phyloP scores from a whole-genome alignment of 1,140 invertebrate genomes.

The Nymphalis io region DNA sequence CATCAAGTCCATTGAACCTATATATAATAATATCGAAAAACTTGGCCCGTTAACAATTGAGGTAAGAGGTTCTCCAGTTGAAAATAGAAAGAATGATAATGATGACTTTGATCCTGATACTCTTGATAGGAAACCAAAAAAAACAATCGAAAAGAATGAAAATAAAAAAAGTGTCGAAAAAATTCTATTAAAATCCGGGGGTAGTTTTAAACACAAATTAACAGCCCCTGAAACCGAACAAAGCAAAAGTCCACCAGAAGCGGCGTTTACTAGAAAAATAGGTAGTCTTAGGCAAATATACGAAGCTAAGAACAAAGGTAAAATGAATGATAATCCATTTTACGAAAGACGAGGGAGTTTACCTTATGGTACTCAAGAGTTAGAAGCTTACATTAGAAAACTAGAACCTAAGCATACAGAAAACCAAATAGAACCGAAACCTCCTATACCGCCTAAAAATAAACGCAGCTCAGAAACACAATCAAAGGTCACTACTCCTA shows the following conservation, averaged over 20 bases:
- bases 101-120: slow-evolving; percentile 92
- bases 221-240: slow-evolving; percentile 44
- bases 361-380: slow-evolving; percentile 55
- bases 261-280: slow-evolving; percentile 76
- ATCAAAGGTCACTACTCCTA: slow-evolving; percentile 49
- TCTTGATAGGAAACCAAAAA: slow-evolving; percentile 86
- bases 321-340: slow-evolving; percentile 48
- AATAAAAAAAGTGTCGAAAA: slow-evolving; percentile 77
- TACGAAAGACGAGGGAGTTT: slow-evolving; percentile 65
- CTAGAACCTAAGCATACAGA: slow-evolving; percentile 53
- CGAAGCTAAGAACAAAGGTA: slow-evolving; percentile 82
- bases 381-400: slow-evolving; percentile 53
- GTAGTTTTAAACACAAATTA: slow-evolving; percentile 83
- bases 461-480: slow-evolving; percentile 50
- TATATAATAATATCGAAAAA: slow-evolving; percentile 78
- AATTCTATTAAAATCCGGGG: slow-evolving; percentile 80
- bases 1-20: slow-evolving; percentile 78
- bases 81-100: slow-evolving; percentile 52
- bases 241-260: slow-evolving; percentile 54
- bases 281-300: slow-evolving; percentile 89
- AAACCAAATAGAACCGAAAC: slow-evolving; percentile 56
- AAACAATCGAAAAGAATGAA: slow-evolving; percentile 35
- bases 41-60: slow-evolving; percentile 87
- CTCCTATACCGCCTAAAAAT: slow-evolving; percentile 82
- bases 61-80: slow-evolving; percentile 84